Conservation (phyloP, 92 coral and sea anemone species). For the Epizoanthus stellaris region DNA sequence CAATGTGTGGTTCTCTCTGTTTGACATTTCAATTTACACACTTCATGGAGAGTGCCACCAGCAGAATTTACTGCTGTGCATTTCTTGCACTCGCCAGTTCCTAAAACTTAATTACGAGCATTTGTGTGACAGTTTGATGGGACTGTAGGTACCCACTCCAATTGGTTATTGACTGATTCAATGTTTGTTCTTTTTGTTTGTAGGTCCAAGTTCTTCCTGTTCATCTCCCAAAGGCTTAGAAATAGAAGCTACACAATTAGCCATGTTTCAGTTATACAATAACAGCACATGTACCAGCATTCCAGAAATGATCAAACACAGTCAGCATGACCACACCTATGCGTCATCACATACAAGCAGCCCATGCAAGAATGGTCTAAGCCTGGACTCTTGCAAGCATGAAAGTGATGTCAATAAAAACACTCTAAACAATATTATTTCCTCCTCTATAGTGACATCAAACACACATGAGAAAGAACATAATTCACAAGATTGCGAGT, state of each 20-base stretch:
- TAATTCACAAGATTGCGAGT: not conserved
- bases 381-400: no score
- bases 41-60: not conserved
- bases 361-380: not conserved
- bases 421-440: not conserved
- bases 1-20: no score
- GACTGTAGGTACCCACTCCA: no score
- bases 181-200: not conserved
- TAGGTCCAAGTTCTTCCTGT: constrained; percentile 1
- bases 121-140: no score
- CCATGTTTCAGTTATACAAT: not conserved
- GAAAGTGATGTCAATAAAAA: not conserved
- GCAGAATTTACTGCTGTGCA: no score
- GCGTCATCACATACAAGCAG: not conserved
- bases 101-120: no score
- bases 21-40: not conserved
- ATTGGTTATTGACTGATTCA: not conserved
- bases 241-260: not conserved
- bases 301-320: constrained; percentile 2
- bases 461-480: not conserved
- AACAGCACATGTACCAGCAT: not conserved
- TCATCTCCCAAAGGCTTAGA: not conserved
- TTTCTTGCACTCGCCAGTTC: no score
- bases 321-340: constrained; percentile 42
- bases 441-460: not conserved